phyloP scores from a whole-genome alignment of 2,113 vertebrate genomes.

The Riparia riparia region DNA sequence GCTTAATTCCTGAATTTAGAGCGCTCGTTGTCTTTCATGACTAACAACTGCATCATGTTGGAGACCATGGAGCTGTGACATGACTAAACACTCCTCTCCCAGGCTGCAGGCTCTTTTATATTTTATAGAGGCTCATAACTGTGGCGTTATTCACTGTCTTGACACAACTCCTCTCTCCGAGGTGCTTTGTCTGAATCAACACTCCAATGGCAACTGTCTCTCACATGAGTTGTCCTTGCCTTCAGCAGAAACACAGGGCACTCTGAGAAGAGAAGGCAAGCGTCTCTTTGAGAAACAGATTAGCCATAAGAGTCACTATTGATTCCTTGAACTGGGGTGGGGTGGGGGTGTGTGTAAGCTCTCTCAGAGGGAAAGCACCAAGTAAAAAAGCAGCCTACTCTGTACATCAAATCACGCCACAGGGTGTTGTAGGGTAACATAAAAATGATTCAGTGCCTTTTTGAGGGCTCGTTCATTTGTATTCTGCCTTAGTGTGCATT shows the following conservation, averaged over 20 bases:
- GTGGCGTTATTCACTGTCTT: neutral
- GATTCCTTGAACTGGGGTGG: neutral
- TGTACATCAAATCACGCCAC: neutral
- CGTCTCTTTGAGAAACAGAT: neutral
- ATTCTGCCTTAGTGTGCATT: neutral
- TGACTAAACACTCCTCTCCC: neutral
- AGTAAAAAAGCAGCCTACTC: neutral
- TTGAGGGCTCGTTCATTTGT: neutral
- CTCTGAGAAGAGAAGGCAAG: neutral
- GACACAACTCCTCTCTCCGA: neutral
- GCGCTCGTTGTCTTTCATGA: neutral
- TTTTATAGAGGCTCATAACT: neutral
- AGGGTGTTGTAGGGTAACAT: neutral
- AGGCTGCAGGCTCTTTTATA: neutral
- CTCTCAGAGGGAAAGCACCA: neutral
- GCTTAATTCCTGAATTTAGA: neutral
- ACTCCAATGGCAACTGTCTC: neutral
- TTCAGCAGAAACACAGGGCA: neutral
- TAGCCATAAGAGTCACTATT: neutral
- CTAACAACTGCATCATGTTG: neutral
- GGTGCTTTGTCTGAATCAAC: neutral
- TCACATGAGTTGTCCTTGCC: neutral
- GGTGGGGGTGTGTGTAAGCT: neutral
- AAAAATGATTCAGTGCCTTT: neutral
- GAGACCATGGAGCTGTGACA: neutral